Percentiles rank a stretch among this genome's conserved stretches.
Evolutionary conservation across 2,797 vertebrate species (phyloP).

Genomic region (Nothura maculosa): DNA sequence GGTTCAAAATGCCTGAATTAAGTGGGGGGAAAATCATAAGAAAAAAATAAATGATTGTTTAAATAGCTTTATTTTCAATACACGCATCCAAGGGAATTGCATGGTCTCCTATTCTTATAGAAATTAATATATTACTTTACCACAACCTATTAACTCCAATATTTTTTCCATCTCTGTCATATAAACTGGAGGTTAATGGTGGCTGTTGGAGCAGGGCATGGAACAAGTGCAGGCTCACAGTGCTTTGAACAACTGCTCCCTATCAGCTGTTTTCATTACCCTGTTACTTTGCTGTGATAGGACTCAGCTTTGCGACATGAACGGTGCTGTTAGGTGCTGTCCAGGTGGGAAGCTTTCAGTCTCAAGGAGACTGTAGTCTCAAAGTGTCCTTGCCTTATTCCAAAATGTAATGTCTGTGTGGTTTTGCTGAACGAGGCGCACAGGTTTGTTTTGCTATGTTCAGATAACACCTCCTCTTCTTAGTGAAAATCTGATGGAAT

Average conservation of each 20-base stretch:
- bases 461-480: conserved; percentile 63
- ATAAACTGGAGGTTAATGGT: neutral
- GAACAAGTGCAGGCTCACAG: neutral
- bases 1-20: neutral
- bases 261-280: neutral
- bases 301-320: neutral
- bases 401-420: neutral
- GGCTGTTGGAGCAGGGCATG: rapidly evolving
- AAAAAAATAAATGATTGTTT: neutral
- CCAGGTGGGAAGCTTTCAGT: neutral
- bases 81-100: rapidly evolving
- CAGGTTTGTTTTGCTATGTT: conserved; percentile 65
- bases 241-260: neutral
- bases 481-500: conserved; percentile 53
- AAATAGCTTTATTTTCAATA: neutral
- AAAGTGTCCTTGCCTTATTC: neutral
- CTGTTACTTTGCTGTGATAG: neutral
- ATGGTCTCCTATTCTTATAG: rapidly evolving
- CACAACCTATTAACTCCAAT: rapidly evolving
- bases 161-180: neutral
- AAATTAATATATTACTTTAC: neutral
- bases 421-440: conserved; percentile 36
- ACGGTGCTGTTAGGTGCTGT: neutral
- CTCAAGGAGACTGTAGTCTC: neutral
- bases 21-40: neutral